A percentile compares a stretch with the other conserved stretches of the same genome.
These are phyloP conservation scores for Mimas tiliae DNA, from an alignment of 2,888 invertebrate species.

Conservation along the genomic window DNA sequence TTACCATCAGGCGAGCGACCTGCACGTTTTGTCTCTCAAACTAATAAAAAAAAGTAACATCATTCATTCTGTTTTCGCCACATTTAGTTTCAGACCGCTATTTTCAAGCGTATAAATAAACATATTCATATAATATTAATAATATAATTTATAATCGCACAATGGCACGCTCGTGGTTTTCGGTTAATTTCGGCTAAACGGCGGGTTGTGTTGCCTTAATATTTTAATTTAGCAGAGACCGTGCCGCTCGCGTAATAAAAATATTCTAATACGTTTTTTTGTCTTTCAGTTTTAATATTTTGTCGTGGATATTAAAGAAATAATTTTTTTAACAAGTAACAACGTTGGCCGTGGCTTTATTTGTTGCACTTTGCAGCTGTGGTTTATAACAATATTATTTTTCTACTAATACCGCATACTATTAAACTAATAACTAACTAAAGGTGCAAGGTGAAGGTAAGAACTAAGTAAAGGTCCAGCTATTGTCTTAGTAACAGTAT, in stretches of 20 bases:
- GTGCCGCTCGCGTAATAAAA: background rate
- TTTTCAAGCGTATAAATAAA: too few relatives aligned
- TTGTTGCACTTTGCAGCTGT: background rate
- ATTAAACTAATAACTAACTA: too few relatives aligned
- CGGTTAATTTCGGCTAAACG: constrained; percentile 14
- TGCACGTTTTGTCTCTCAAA: too few relatives aligned
- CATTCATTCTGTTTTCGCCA: too few relatives aligned
- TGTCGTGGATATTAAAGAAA: constrained; percentile 17
- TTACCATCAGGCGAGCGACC: too few relatives aligned
- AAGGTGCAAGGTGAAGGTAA: too few relatives aligned
- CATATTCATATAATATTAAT: background rate
- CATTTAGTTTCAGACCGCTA: too few relatives aligned
- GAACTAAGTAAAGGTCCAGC: too few relatives aligned
- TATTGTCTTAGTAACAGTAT: too few relatives aligned
- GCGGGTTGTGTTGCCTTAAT: background rate
- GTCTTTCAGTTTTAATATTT: constrained; percentile 1
- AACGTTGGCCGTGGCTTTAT: background rate
- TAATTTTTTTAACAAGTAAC: constrained; percentile 4
- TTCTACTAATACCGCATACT: too few relatives aligned
- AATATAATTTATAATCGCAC: background rate
- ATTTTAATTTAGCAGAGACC: constrained; percentile 8
- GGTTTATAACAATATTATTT: too few relatives aligned
- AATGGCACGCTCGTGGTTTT: background rate
- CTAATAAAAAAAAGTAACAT: too few relatives aligned
- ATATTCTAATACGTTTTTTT: constrained; percentile 18